Conservation (phyloP, 1,140 invertebrate genomes). For the Drosophila kepulauana region DNA sequence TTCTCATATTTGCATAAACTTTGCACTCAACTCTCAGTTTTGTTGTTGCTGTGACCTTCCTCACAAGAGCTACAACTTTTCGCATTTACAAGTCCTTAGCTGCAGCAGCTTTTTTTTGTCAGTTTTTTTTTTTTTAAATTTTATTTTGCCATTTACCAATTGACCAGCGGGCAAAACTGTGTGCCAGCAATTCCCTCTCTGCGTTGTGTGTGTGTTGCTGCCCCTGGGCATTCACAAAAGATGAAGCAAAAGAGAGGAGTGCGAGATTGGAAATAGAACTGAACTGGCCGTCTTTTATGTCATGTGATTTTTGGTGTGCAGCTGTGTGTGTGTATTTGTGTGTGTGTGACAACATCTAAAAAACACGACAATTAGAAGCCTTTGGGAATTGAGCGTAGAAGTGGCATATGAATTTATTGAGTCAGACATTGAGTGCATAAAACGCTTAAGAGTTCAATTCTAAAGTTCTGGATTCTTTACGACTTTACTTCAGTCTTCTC, state of each 20-base stretch:
- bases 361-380: constrained; percentile 4
- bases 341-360: background rate
- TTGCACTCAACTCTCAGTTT: constrained; percentile 43
- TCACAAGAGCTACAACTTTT: constrained; percentile 34
- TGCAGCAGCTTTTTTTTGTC: constrained; percentile 29
- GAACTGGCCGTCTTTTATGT: background rate
- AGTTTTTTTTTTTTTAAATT: constrained; percentile 25
- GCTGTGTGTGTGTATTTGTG: background rate
- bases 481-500: no score
- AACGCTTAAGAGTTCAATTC: background rate
- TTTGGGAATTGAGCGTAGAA: background rate
- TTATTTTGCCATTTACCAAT: constrained; percentile 34
- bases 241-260: background rate
- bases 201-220: background rate
- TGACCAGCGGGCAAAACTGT: constrained; percentile 14
- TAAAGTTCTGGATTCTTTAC: no score
- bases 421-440: background rate
- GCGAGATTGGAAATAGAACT: background rate
- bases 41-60: constrained; percentile 6
- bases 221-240: background rate
- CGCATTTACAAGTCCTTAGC: constrained; percentile 38
- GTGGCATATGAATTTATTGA: background rate
- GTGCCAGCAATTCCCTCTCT: constrained; percentile 3
- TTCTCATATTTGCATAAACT: constrained; percentile 53
- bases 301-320: background rate